Evolutionary conservation across 1,140 invertebrate species (phyloP).

Genomic region (Mycetomoellerius zeteki): DNA sequence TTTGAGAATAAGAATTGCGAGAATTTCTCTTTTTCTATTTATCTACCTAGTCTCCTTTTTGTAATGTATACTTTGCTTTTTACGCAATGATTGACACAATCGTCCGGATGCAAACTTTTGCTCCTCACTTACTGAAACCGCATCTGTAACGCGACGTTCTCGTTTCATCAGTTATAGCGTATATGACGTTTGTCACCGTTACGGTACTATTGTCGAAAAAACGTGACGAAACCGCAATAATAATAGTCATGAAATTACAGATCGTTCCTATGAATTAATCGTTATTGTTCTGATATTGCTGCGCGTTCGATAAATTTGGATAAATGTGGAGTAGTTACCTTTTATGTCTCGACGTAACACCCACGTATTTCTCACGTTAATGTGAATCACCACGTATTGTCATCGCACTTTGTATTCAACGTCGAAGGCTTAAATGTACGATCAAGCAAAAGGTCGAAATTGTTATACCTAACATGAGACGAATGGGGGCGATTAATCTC

Average conservation of each 20-base stretch:
- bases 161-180: not conserved
- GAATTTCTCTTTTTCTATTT: not conserved
- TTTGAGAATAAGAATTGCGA: not conserved
- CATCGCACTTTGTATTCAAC: not conserved
- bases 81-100: not conserved
- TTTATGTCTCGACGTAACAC: not conserved
- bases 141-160: slow-evolving; percentile 17
- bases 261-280: not conserved
- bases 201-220: not conserved
- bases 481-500: not conserved
- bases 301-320: slow-evolving; percentile 1
- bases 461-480: not conserved
- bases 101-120: slow-evolving; percentile 16
- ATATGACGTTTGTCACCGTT: not conserved
- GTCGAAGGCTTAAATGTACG: not conserved
- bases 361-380: not conserved
- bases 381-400: slow-evolving; percentile 6
- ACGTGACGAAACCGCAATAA: not conserved
- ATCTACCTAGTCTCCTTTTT: not conserved
- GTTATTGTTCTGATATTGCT: not conserved
- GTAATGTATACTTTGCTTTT: not conserved
- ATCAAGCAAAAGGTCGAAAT: slow-evolving; percentile 5
- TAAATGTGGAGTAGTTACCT: slow-evolving; percentile 37
- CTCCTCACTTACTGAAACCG: not conserved
- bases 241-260: not conserved